phyloP scores from a whole-genome alignment of 2,888 invertebrate genomes.

The Epinotia brunnichana region DNA sequence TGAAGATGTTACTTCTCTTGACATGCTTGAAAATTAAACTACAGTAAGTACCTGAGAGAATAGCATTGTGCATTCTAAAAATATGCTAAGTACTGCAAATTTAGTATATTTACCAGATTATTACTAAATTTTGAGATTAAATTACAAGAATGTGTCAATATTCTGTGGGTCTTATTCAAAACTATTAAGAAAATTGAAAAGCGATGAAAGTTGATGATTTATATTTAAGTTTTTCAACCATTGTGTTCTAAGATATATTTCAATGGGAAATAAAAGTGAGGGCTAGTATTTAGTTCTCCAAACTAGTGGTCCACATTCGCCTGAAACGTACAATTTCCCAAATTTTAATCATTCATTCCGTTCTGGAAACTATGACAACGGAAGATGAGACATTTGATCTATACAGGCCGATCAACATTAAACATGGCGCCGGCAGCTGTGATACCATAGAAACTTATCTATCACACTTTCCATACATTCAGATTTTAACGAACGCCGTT shows the following conservation, averaged over 20 bases:
- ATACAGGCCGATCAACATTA: too few relatives aligned
- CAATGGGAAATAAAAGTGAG: too few relatives aligned
- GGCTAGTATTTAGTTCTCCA: too few relatives aligned
- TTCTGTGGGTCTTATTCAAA: neutral
- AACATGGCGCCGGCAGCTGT: too few relatives aligned
- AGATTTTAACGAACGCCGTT: too few relatives aligned
- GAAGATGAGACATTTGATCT: neutral
- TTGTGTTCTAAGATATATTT: too few relatives aligned
- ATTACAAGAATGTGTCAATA: neutral
- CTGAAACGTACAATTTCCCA: too few relatives aligned
- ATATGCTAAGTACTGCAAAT: neutral
- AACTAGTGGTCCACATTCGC: too few relatives aligned
- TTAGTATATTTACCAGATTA: neutral
- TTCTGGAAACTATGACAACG: neutral
- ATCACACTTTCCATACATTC: too few relatives aligned
- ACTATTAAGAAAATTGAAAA: neutral
- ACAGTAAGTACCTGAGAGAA: neutral
- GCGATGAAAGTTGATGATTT: neutral
- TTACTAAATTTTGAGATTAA: neutral
- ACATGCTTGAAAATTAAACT: neutral
- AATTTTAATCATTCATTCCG: neutral
- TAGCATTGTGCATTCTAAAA: slow-evolving; percentile 6
- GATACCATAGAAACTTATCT: too few relatives aligned
- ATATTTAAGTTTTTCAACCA: neutral
- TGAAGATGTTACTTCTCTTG: neutral